Percentiles rank a stretch among this genome's conserved stretches.
Evolutionary conservation across 2,113 vertebrate genomes (phyloP).

Genomic region (Marmota monax): DNA sequence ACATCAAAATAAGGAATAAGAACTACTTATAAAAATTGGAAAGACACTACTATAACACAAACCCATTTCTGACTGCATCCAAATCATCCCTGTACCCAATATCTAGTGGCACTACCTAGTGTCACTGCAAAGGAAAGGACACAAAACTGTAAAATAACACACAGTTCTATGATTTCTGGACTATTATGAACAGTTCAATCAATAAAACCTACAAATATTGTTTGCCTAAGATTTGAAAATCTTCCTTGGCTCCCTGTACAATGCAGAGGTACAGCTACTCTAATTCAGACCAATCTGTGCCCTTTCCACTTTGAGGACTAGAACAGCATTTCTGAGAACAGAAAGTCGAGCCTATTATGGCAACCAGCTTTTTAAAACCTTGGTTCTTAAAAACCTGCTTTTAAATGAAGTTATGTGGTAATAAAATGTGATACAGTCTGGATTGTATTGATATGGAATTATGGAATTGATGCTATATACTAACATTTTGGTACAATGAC

Average conservation of each 20-base stretch:
- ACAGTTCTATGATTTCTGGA: neutral
- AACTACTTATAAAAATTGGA: neutral
- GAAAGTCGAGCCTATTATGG: neutral
- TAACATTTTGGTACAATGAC: neutral
- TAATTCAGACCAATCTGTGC: neutral
- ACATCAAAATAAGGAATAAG: conserved; percentile 17
- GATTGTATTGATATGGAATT: neutral
- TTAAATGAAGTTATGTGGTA: conserved; percentile 29
- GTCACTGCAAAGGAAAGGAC: neutral
- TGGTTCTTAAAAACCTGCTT: conserved; percentile 38
- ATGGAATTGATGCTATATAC: neutral
- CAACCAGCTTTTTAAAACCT: conserved; percentile 21
- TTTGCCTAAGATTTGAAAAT: conserved; percentile 30
- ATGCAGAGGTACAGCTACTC: neutral
- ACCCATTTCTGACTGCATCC: neutral
- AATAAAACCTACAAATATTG: neutral
- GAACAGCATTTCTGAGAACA: neutral
- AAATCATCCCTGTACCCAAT: neutral
- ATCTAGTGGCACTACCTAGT: neutral
- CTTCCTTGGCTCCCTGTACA: neutral
- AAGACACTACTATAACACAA: neutral
- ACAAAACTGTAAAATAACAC: neutral
- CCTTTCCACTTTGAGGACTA: neutral
- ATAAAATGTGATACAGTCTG: conserved; percentile 23
- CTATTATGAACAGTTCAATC: conserved; percentile 4